Percentiles rank a stretch among this genome's conserved stretches.
phyloP scores from a whole-genome alignment of 2,797 vertebrate species.

The Dendrocincla fuliginosa region DNA sequence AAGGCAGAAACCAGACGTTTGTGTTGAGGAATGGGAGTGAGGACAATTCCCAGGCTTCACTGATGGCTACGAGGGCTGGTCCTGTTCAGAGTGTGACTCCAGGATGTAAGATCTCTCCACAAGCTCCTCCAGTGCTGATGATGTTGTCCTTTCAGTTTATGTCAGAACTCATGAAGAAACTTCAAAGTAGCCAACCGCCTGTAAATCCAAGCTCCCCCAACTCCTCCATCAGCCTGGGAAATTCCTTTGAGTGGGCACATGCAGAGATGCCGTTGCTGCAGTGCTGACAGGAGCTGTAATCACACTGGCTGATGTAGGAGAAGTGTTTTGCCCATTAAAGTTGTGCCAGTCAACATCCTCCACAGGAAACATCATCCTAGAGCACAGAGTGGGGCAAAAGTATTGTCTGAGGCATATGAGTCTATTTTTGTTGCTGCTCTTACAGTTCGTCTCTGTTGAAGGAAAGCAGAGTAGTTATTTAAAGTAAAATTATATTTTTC shows the following conservation, averaged over 20 bases:
- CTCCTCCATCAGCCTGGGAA: neutral
- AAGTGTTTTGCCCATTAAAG: neutral
- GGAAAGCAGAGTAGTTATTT: slow-evolving; percentile 64
- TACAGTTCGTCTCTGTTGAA: slow-evolving; percentile 10
- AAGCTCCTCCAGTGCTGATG: neutral
- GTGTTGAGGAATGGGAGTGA: neutral
- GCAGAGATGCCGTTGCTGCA: neutral
- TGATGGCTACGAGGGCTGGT: neutral
- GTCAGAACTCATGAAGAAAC: neutral
- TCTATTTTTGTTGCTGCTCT: slow-evolving; percentile 57
- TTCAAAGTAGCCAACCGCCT: neutral
- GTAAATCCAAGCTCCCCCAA: neutral
- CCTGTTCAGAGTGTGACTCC: neutral
- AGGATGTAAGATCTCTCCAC: neutral
- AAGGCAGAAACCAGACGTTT: neutral
- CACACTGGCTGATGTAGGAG: neutral
- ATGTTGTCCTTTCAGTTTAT: neutral
- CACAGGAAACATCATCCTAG: neutral
- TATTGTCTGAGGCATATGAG: slow-evolving; percentile 29
- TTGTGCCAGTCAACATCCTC: neutral
- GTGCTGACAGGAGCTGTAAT: neutral
- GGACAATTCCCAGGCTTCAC: neutral
- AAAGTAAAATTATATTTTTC: slow-evolving; percentile 51
- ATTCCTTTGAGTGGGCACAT: neutral
- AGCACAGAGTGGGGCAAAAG: neutral